A percentile compares a stretch with the other conserved stretches of the same genome.
phyloP scores from a whole-genome alignment of 2,113 vertebrate species.

The Brienomyrus longianalis region DNA sequence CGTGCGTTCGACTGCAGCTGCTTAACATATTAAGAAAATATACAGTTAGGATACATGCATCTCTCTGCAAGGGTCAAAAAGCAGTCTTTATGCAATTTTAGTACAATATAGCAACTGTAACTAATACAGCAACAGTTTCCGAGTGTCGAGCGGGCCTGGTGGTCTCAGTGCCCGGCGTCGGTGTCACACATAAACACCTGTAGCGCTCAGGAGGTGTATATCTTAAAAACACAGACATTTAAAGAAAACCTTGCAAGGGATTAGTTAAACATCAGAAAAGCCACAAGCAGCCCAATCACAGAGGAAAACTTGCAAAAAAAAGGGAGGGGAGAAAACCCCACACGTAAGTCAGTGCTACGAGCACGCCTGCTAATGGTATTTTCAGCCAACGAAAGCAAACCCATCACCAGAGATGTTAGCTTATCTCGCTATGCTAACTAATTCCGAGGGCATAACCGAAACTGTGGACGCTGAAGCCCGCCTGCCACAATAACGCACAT shows the following conservation, averaged over 20 bases:
- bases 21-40: not conserved
- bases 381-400: not conserved
- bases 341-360: not conserved
- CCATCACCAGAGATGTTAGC: not conserved
- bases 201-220: not conserved
- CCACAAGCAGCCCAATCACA: not conserved
- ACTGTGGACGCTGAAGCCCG: not conserved
- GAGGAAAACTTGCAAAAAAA: not conserved
- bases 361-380: not conserved
- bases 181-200: conserved; percentile 5
- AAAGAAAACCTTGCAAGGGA: not conserved
- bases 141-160: not conserved
- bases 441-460: not conserved
- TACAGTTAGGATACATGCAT: not conserved
- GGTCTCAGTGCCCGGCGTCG: not conserved
- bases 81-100: not conserved
- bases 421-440: not conserved
- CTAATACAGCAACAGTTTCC: not conserved
- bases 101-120: not conserved
- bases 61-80: not conserved
- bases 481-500: not conserved
- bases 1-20: not conserved
- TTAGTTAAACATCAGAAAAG: not conserved
- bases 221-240: not conserved
- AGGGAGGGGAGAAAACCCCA: not conserved